Percentiles rank a stretch among this genome's conserved stretches.
phyloP scores from a whole-genome alignment of 2,797 vertebrate species.

The Lithobates sylvaticus region DNA sequence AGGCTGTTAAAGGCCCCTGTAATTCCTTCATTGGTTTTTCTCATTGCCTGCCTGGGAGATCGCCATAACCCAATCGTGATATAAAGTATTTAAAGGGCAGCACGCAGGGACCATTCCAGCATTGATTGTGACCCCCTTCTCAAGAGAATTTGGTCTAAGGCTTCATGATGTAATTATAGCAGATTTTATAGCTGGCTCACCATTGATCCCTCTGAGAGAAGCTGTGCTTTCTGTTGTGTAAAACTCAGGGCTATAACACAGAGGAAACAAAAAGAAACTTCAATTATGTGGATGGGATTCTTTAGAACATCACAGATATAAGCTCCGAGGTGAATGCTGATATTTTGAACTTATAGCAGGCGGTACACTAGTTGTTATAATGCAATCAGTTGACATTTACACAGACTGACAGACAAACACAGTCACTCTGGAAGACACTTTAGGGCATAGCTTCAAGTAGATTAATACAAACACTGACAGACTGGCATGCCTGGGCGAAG shows the following conservation, averaged over 20 bases:
- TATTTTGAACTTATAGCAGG: neutral
- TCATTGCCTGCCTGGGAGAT: slow-evolving; percentile 62
- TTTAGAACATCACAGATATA: neutral
- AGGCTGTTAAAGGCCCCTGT: slow-evolving; percentile 59
- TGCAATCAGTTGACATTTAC: neutral
- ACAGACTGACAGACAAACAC: neutral
- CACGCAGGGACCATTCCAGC: slow-evolving; percentile 62
- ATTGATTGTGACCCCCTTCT: slow-evolving; percentile 43
- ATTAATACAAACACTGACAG: too few relatives aligned
- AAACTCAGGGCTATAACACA: neutral
- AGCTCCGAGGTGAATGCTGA: neutral
- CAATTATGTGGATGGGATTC: slow-evolving; percentile 8
- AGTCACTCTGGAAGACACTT: neutral
- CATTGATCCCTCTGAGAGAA: slow-evolving; percentile 35
- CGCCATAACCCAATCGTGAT: slow-evolving; percentile 69
- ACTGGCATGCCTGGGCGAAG: too few relatives aligned
- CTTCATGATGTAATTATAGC: slow-evolving; percentile 55
- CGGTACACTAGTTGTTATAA: neutral
- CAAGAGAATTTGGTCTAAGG: slow-evolving; percentile 31
- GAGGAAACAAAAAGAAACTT: slow-evolving; percentile 16
- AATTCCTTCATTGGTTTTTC: slow-evolving; percentile 61
- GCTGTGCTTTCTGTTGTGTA: slow-evolving; percentile 13
- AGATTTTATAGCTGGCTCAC: slow-evolving; percentile 50
- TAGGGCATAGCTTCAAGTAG: neutral
- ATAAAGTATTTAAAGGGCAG: slow-evolving; percentile 71